Base-by-base conservation (phyloP, 2,113 vertebrate genomes). In the Apodemus sylvaticus region DNA sequence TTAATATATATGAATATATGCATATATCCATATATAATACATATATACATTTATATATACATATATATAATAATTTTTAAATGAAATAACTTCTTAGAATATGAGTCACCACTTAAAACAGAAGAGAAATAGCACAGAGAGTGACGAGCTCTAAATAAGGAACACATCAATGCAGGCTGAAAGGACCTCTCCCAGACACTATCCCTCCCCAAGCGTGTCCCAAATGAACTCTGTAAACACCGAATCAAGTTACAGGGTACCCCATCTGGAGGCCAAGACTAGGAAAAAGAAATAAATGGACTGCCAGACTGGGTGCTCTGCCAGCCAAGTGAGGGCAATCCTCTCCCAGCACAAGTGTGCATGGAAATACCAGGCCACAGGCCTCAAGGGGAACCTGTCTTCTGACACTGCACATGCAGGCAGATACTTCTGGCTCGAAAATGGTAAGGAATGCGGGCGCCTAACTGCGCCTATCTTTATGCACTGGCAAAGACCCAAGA, bases 341-440 rank as follows among this genome's bases (percentile, higher is more conserved):
- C 39, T 53, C 89, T 93, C 86, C 89, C 39, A 83, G 4, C 42
- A 60, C 78, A 95, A 24, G 36, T 51, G 11, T 66, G 93, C 64
- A 92, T 96, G 96, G 94, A 92, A 98, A 98, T 82, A 76, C 60
- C 82, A 86, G 83, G 78, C 91, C 82, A 34, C 48, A 42, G 90
- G 91, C 95, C 70, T 97, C 66, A 1, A 85, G n/a, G 96, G 97
- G 95, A 98, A 98, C 98, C 91, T 70, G 91, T 96, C 98, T 98
- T 96, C 94, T 91, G 95, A 98, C 83, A 77, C 11, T 1, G 42
- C 53, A 60, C 97, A 87, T 26, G 71, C 97, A 93, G 97, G 95
- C 77, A 24, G n/a, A 90, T 86, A 93, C 8, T 36, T 74, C 89
- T 85, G 90, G 95, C 98, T 89, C 92, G 93, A 96, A 74, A 22